Base-by-base conservation (phyloP, 2,888 invertebrate species). In the Creontiades dilutus region DNA sequence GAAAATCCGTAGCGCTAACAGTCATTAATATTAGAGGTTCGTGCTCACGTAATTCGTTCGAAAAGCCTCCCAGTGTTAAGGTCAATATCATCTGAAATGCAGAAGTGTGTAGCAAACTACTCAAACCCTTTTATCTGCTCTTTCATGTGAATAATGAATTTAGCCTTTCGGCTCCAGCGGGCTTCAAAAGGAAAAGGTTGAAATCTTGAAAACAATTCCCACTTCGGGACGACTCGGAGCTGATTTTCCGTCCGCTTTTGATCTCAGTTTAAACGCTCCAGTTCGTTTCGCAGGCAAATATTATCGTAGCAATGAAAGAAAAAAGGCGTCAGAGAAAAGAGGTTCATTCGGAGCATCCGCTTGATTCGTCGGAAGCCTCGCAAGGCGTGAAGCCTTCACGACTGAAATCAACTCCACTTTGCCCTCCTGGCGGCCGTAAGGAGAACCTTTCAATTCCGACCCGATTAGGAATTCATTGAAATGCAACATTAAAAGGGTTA, bases 391-490 rank as follows among this genome's bases (percentile, higher is more conserved):
- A 78, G 78, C 46, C 47, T 47, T 78, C 46, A 47, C 37, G 78
- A 2, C 37, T 2, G 19, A 61, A 61, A 61, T 61, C 52, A 52
- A 52, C 52, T 11, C 52, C 48, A 13, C 9, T 13, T 37, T 7
- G 2, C 52, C 11, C 76, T 37, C 27, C 76, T 28, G 28, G 13
- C 37, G 46, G 16, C 0, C 37, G 37, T 37, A 19, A 28, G 78
- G 11, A 78, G 78, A 46, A 76, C 47, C 86, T 48, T 86, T 86
- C 76, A 86, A 68, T 86, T 76, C 47, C 48, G 75, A 75, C 48
- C 37, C 13, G 76, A 76, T 86, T 76, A 86, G 86, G 19, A 86
- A 86, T 86, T 86, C 86, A 86, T 86, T 76, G 86, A 48, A 68
- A 75, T 86, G 16, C 86, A 86, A 76, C 57, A 86, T 86, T 86